Percentiles rank a stretch among this genome's conserved stretches.
These are phyloP conservation scores for Eidolon helvum DNA, from an alignment of 2,113 vertebrate species.

Conservation along the genomic window DNA sequence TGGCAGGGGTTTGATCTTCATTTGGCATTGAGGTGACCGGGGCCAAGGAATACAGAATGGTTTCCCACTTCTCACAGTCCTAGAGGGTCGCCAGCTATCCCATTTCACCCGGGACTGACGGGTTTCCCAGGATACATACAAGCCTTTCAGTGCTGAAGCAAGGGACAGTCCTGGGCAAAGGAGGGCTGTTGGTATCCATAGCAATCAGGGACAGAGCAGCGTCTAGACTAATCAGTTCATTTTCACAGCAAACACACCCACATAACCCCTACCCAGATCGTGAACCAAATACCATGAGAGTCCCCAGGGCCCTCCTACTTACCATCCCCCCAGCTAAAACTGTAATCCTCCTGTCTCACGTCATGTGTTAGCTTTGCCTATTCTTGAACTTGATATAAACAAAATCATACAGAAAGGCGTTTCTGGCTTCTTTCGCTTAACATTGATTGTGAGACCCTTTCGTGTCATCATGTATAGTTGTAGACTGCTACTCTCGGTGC, in stretches of 20 bases:
- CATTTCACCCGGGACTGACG: not conserved
- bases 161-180: not conserved
- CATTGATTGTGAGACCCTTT: not conserved
- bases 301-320: not conserved
- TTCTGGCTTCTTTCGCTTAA: not conserved
- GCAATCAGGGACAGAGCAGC: not conserved
- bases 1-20: not conserved
- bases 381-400: not conserved
- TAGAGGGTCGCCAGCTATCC: not conserved
- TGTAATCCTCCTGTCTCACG: not conserved
- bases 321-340: too few relatives aligned
- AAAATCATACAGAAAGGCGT: not conserved
- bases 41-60: not conserved
- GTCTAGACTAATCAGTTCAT: not conserved
- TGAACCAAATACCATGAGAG: not conserved
- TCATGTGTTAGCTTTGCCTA: not conserved
- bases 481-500: not conserved
- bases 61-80: not conserved
- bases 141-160: not conserved
- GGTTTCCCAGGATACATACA: not conserved
- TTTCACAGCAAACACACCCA: not conserved
- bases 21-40: not conserved
- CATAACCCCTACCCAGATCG: not conserved
- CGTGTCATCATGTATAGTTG: fast-evolving
- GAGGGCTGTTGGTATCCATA: not conserved